These are phyloP conservation scores for Hemibagrus wyckioides DNA, from an alignment of 2,113 vertebrate genomes.

Conservation along the genomic window DNA sequence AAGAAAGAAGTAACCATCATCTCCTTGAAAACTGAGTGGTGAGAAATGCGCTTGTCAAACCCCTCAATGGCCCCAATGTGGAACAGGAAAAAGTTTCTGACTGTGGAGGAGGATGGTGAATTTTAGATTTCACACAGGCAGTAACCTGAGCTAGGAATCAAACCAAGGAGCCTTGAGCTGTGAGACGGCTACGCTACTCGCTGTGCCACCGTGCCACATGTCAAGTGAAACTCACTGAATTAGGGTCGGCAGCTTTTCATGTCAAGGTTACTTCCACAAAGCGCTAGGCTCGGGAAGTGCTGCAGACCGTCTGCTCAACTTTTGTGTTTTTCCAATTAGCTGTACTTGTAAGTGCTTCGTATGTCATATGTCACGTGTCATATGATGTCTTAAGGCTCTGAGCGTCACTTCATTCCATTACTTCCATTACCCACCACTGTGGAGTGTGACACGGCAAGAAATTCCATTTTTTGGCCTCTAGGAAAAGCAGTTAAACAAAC, in stretches of 20 bases:
- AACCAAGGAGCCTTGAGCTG: not conserved
- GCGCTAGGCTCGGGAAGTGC: not conserved
- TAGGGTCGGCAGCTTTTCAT: not conserved
- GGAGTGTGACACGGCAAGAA: too few species aligned
- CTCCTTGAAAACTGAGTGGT: constrained; percentile 1
- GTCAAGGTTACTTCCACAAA: not conserved
- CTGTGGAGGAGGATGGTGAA: not conserved
- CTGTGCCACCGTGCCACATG: not conserved
- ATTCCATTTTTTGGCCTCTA: too few species aligned
- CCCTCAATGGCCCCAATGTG: constrained; percentile 24
- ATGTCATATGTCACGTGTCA: not conserved
- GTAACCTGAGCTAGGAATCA: not conserved
- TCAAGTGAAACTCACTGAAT: not conserved
- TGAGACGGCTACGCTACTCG: not conserved
- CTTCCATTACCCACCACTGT: too few species aligned
- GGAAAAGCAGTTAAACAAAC: not conserved
- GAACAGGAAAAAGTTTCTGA: not conserved
- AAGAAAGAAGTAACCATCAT: constrained; percentile 4
- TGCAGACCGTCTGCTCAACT: not conserved
- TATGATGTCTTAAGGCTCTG: too few species aligned
- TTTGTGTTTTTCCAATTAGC: not conserved
- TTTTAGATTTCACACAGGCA: not conserved
- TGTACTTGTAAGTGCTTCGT: too few species aligned
- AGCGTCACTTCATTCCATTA: too few species aligned
- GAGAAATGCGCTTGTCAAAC: constrained; percentile 31